Evolutionary conservation across 1,140 invertebrate genomes (phyloP).

Genomic region (Bombus waltoni): DNA sequence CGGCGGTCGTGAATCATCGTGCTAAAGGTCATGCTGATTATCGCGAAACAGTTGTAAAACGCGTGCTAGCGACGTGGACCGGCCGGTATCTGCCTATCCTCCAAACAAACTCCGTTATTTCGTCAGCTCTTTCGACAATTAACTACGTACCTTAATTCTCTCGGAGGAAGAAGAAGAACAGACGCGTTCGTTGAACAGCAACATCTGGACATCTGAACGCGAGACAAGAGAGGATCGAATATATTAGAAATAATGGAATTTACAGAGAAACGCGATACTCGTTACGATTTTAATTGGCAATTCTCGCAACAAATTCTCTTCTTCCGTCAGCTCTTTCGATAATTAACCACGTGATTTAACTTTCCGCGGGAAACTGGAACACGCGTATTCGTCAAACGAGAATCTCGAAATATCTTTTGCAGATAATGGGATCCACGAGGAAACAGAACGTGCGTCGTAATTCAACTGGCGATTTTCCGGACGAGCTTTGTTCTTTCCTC

Average conservation of each 20-base stretch:
- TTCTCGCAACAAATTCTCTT: background rate
- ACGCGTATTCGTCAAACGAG: background rate
- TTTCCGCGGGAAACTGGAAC: background rate
- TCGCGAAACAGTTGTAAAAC: constrained; percentile 24
- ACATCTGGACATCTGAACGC: background rate
- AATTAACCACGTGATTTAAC: too few species aligned
- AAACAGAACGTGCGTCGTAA: too few species aligned
- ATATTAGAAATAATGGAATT: background rate
- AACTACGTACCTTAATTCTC: background rate
- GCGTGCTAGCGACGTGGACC: constrained; percentile 18
- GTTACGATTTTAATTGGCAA: background rate
- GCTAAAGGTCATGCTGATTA: constrained; percentile 34
- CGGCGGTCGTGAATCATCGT: constrained; percentile 34
- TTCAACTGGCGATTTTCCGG: too few species aligned
- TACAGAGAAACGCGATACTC: background rate
- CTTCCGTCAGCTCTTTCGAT: background rate
- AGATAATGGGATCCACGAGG: background rate
- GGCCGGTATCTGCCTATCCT: background rate
- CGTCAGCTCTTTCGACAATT: background rate
- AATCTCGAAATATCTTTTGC: background rate
- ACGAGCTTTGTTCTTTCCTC: too few species aligned
- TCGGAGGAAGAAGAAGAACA: background rate
- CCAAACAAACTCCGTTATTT: background rate
- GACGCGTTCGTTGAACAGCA: background rate
- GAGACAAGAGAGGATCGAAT: background rate